Base-by-base conservation (phyloP, 2,888 invertebrate genomes). In the Stegophylla sp. region DNA sequence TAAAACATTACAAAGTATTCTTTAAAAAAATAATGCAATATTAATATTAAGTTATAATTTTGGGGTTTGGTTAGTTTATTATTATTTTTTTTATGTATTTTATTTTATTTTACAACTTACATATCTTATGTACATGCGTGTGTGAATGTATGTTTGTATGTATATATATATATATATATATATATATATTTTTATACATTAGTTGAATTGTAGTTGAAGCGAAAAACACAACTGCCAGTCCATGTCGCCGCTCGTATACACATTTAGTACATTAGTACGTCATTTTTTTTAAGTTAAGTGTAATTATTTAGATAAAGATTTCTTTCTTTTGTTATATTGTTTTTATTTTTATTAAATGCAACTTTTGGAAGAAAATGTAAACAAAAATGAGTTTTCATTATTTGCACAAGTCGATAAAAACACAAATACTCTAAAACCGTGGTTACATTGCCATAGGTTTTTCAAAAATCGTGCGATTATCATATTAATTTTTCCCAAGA, bases 381-480 rank as follows among this genome's bases (percentile, higher is more conserved):
- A 76, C 64, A 76, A 71, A 59, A 81, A 59, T 75, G 75, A 48
- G 74, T 82, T 83, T 83, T 82, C 75, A 41, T 72, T 81, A 74
- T 81, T 81, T 82, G 67, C 69, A 64, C 45, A 72, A 76, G 79
- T 72, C 77, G 82, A 82, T 83, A 81, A 77, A 83, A 83, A 83
- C 83, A 82, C 83, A 83, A 82, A 79, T 77, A 77, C 79, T 83
- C 79, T 82, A 82, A 61, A 81, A 79, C 83, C 82, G 56, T 82
- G 82, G 82, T 82, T 77, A 77, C 83, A 83, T 83, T 82, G 83
- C 82, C 81, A 82, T 83, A 82, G 82, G 82, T 83, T 81, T 53
- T 53, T 76, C 5, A 72, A 71, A 61, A 56, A 48, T 56, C 17
- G 56, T 66, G n/a, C 26, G n/a, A 64, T 26, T 81, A n/a, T 74